phyloP scores from a whole-genome alignment of 2,113 vertebrate species.

The Hypocryptadius cinnamomeus region DNA sequence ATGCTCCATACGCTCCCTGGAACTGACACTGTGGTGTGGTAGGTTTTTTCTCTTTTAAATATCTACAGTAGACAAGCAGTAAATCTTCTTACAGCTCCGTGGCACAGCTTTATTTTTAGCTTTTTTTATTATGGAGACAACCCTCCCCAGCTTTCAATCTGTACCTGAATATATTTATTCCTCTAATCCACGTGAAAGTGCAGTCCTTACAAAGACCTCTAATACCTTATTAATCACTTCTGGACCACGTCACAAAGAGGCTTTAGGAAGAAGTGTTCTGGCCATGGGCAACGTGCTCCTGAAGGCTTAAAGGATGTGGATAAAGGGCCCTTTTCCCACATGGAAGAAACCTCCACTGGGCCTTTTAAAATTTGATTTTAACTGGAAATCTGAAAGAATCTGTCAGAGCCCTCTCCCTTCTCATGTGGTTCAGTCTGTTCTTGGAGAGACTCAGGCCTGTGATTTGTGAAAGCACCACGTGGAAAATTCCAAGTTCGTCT shows the following conservation, averaged over 20 bases:
- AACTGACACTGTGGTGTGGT: background rate
- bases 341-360: background rate
- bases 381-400: background rate
- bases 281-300: background rate
- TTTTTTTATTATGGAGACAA: constrained; percentile 17
- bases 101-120: constrained; percentile 45
- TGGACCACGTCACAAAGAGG: background rate
- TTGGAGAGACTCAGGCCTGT: background rate
- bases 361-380: background rate
- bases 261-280: background rate
- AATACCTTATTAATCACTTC: constrained; percentile 17
- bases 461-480: background rate
- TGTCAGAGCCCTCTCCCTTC: background rate
- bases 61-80: constrained; percentile 21
- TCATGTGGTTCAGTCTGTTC: background rate
- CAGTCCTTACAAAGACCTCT: constrained; percentile 5
- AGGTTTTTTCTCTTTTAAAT: constrained; percentile 20
- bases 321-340: background rate
- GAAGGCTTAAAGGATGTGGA: background rate
- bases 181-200: constrained; percentile 36
- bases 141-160: constrained; percentile 18
- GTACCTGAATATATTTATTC: constrained; percentile 29
- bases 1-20: background rate
- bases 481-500: background rate
- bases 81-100: constrained; percentile 20